These are phyloP conservation scores for Diloba caeruleocephala DNA, from an alignment of 2,888 invertebrate species.

Conservation along the genomic window DNA sequence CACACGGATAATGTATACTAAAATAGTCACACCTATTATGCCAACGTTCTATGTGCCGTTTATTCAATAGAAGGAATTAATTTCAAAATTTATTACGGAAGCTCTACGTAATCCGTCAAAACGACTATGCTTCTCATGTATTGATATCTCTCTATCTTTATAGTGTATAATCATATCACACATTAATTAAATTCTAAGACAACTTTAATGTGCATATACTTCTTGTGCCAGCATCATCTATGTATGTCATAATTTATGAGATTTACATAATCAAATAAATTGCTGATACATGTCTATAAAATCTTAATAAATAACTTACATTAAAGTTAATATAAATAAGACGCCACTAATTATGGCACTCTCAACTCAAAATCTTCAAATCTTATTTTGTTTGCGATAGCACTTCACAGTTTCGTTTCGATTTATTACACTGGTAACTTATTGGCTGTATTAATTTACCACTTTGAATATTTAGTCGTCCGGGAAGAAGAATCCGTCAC, in stretches of 20 bases:
- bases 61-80: too few species aligned
- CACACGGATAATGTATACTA: too few species aligned
- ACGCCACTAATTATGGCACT: constrained; percentile 43
- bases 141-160: too few species aligned
- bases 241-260: constrained; percentile 3
- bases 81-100: too few species aligned
- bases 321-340: constrained; percentile 27
- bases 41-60: too few species aligned
- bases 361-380: constrained; percentile 9
- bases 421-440: constrained; percentile 44
- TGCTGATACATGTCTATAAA: constrained; percentile 5
- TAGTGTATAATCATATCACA: constrained; percentile 17
- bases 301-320: constrained; percentile 24
- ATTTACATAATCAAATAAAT: constrained; percentile 13
- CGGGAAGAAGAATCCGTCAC: constrained; percentile 54
- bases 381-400: constrained; percentile 13
- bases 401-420: constrained; percentile 8
- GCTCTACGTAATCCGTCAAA: not conserved
- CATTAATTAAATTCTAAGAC: constrained; percentile 16
- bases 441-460: not conserved
- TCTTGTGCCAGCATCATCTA: not conserved
- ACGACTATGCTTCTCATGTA: constrained; percentile 1
- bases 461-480: constrained; percentile 37
- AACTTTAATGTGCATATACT: constrained; percentile 11
- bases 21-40: too few species aligned